Percentiles rank a stretch among this genome's conserved stretches.
These are phyloP conservation scores for Pteronura brasiliensis DNA, from an alignment of 2,113 vertebrate species.

Conservation along the genomic window DNA sequence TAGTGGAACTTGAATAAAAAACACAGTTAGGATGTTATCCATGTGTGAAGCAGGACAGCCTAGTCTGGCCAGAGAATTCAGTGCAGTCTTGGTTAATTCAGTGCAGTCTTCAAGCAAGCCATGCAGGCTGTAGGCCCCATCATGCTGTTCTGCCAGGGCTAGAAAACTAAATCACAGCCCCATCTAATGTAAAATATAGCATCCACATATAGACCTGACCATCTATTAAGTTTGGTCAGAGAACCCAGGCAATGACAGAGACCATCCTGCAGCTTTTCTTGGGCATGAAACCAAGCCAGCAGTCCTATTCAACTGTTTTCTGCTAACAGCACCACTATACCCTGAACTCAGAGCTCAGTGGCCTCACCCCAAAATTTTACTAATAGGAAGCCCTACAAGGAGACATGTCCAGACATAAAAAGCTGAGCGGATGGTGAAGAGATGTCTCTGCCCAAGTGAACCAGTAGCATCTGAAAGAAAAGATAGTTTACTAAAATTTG, in stretches of 20 bases:
- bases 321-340: neutral
- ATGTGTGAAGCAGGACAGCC: neutral
- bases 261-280: too few species aligned
- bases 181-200: neutral
- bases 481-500: neutral
- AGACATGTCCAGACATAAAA: neutral
- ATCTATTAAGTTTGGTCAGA: neutral
- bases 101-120: neutral
- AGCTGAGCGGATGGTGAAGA: neutral
- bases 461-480: neutral
- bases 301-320: neutral
- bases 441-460: neutral
- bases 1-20: neutral
- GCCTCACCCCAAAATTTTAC: neutral
- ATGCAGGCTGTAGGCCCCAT: neutral
- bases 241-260: neutral
- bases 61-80: neutral
- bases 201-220: neutral
- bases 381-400: neutral
- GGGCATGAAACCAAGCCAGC: neutral
- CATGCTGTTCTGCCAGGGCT: neutral
- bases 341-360: neutral
- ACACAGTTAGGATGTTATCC: neutral
- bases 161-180: neutral
- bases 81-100: neutral